These are phyloP conservation scores for Zapus hudsonius DNA, from an alignment of 2,113 vertebrate genomes.

Conservation along the genomic window DNA sequence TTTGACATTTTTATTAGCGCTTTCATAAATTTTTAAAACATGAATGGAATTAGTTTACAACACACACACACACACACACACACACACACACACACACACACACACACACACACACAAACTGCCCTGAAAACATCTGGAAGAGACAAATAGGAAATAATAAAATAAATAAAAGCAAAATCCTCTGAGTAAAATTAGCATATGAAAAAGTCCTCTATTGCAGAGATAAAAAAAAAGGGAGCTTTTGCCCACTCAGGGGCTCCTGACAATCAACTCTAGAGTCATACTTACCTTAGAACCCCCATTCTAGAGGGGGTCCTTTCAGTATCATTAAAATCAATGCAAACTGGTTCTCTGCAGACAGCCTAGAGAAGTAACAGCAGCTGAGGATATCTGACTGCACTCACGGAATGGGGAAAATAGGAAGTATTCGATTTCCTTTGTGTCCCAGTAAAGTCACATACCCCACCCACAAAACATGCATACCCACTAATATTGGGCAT, in stretches of 20 bases:
- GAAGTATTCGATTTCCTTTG: conserved; percentile 57
- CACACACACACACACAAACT: conserved; percentile 76
- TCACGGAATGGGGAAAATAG: conserved; percentile 35
- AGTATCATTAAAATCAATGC: conserved; percentile 47
- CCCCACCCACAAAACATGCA: background rate
- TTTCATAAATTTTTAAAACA: conserved; percentile 93
- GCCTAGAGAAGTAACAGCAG: conserved; percentile 24
- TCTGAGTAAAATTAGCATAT: conserved; percentile 86
- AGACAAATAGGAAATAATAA: conserved; percentile 89
- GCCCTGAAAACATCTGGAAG: conserved; percentile 91
- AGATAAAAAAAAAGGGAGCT: conserved; percentile 64
- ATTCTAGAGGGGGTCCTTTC: background rate
- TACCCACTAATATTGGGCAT: background rate
- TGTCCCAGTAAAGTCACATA: background rate
- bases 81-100: conserved; percentile 58
- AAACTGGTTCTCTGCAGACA: conserved; percentile 57
- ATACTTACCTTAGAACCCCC: background rate
- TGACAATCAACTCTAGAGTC: conserved; percentile 22
- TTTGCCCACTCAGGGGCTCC: conserved; percentile 49
- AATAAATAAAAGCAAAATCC: conserved; percentile 82
- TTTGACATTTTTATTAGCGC: conserved; percentile 92
- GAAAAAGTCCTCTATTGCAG: conserved; percentile 80
- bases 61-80: conserved; percentile 64
- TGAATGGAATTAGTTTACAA: conserved; percentile 92
- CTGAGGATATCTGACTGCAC: conserved; percentile 56